phyloP scores from a whole-genome alignment of 2,113 vertebrate species.

The Cromileptes altivelis region DNA sequence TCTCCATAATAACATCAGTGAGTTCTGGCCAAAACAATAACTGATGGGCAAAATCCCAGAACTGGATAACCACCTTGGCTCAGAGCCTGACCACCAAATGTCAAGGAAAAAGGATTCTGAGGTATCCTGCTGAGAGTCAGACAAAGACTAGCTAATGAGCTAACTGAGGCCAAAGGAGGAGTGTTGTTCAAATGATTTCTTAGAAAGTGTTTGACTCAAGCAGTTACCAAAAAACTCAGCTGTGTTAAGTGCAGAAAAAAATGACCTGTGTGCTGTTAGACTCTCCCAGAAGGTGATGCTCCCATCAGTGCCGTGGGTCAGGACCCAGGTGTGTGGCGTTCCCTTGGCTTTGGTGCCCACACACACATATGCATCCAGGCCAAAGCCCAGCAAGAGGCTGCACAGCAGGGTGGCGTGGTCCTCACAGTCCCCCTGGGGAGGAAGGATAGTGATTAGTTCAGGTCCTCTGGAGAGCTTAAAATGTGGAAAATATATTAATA shows the following conservation, averaged over 20 bases:
- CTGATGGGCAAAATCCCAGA: constrained; percentile 2
- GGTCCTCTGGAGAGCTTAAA: not conserved
- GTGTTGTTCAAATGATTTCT: not conserved
- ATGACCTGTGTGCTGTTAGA: constrained; percentile 93
- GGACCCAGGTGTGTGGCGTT: constrained; percentile 93
- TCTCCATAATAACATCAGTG: not conserved
- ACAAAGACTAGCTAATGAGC: constrained; percentile 2
- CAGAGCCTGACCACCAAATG: constrained; percentile 6
- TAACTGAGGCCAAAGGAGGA: not conserved
- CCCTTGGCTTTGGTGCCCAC: constrained; percentile 95
- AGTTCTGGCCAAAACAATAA: not conserved
- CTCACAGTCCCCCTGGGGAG: constrained; percentile 95
- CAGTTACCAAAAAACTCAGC: not conserved
- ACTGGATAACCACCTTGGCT: constrained; percentile 1
- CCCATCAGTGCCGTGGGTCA: constrained; percentile 93
- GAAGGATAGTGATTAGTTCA: constrained; percentile 3
- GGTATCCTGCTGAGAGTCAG: constrained; percentile 13
- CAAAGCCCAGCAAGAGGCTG: constrained; percentile 95
- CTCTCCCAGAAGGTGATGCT: constrained; percentile 96
- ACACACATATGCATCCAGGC: constrained; percentile 96
- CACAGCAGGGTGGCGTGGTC: constrained; percentile 96
- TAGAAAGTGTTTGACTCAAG: not conserved
- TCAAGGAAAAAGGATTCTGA: constrained; percentile 36
- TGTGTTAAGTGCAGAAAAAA: not conserved
- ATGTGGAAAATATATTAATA: not conserved